A percentile compares a stretch with the other conserved stretches of the same genome.
phyloP scores from a whole-genome alignment of 2,113 vertebrate genomes.

The Bubo scandiacus region DNA sequence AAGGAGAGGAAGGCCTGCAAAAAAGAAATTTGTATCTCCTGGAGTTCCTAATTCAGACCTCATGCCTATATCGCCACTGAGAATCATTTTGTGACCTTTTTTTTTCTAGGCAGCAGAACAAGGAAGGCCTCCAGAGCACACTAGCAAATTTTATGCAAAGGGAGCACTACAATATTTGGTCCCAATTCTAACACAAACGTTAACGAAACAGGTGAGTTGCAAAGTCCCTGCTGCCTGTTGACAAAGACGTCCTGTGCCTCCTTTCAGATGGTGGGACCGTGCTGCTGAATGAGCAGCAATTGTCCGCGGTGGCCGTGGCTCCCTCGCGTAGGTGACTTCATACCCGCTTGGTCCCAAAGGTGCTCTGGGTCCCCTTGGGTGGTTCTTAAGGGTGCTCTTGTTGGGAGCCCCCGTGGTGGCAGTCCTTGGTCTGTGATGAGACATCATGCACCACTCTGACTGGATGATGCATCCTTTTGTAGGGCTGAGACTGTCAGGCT shows the following conservation, averaged over 20 bases:
- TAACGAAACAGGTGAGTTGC: constrained; percentile 91
- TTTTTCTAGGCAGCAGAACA: constrained; percentile 90
- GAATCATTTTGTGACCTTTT: not conserved
- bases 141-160: constrained; percentile 98
- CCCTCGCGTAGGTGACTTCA: not conserved
- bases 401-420: not conserved
- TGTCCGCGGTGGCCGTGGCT: not conserved
- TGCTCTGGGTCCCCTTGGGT: not conserved
- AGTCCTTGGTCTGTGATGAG: not conserved
- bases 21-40: not conserved
- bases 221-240: fast-evolving
- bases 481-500: not conserved
- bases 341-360: not conserved
- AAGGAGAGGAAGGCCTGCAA: not conserved
- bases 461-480: not conserved
- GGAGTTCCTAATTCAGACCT: fast-evolving
- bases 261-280: not conserved
- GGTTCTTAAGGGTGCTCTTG: not conserved
- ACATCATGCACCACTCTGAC: not conserved
- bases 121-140: constrained; percentile 96
- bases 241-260: fast-evolving
- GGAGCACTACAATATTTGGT: constrained; percentile 97
- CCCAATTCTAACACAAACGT: constrained; percentile 94
- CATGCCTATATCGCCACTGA: fast-evolving
- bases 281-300: not conserved